Base-by-base conservation (phyloP, 2,113 vertebrate genomes). In the Epinephelus fuscoguttatus region DNA sequence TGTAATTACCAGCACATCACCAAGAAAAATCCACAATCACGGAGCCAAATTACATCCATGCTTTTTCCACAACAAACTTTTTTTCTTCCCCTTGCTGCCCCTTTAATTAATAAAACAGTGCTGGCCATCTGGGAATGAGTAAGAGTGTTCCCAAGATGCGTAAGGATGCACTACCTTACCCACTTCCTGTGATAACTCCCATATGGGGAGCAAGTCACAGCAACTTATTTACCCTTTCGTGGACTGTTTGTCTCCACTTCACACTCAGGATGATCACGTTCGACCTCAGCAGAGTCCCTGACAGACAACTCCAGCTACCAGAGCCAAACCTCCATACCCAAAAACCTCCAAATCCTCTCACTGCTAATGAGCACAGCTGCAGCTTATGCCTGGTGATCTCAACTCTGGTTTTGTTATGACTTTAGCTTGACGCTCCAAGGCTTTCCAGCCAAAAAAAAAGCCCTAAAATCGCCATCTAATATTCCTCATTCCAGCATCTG, bases 311-410 rank as follows among this genome's bases (percentile, higher is more conserved):
- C 69, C 64, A 49, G 19, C 70, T 70, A 57, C 64, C 5, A 49
- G 23, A 75, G 61, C 86, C 78, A 78, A 70, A 21, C 64, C 66
- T 78, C 82, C 69, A 18, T 57, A 76, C 52, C 67, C 69, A 61
- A 84, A 76, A 84, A 23, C 53, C 42, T 64, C 76, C 80, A 85
- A 85, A 87, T 93, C 87, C 89, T 91, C 85, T 83, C 68, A 55
- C 79, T 64, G 72, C 89, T 95, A 95, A 95, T 93, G 93, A 92
- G 88, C 89, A 76, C 93, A 94, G 93, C 93, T 94, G 94, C 86
- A 89, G 89, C 89, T 92, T 74, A 75, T 50, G 21, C 81, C 27
- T 25, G 27, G 75, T 91, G 87, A 93, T 90, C 92, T 92, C 90
- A 88, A 82, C 92, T 81, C 75, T 52, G 49, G 77, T 86, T 91